Evolutionary conservation across 2,113 vertebrate genomes (phyloP), one percentile per base, ranked within the genome.

Genomic region (Ciconia stormi): DNA sequence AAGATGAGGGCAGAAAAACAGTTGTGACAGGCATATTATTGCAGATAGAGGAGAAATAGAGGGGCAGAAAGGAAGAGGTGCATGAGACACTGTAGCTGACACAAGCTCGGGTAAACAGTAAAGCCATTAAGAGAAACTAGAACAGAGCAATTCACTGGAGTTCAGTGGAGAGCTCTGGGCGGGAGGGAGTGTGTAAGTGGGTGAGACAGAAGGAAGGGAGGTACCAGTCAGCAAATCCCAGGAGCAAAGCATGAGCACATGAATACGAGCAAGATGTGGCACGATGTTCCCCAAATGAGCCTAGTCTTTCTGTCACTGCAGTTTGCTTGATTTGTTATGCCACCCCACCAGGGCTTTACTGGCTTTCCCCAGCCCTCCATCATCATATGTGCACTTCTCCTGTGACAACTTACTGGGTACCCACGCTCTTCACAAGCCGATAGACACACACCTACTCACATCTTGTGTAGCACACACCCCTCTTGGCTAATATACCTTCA

Each of bases 351-450:
- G 63, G 38, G 17, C 38, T 58, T 79, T 50, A 10, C 44, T 40
- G 40, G 23, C 49, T 13, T 36, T 80, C 81, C 50, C n/a, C 29
- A 84, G n/a, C 59, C 46, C 47, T 66, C 32, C 42, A 3, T 2
- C 0, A 0, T 59, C 32, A 12, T 15, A 22, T 0, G 2, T 44
- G 7, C 27, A 12, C 25, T 12, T 73, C 12, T 66, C 22, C 49
- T 3, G 1, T 62, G 59, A 42, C 16, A 29, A 13, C 2, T 70
- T 69, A 15, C n/a, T 70, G 76, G 46, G 15, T 73, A 66, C 62
- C 56, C 61, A 36, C 1, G 2, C 25, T 17, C 17, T 12, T 66
- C 2, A 1, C 9, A 34, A 52, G 50, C 42, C 2, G 4, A 13
- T 4, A 89, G 76, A 58, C 42, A 17, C 30, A 34, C 25, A 59